Evolutionary conservation across 2,888 invertebrate species (phyloP).

Genomic region (Plebejus anna): DNA sequence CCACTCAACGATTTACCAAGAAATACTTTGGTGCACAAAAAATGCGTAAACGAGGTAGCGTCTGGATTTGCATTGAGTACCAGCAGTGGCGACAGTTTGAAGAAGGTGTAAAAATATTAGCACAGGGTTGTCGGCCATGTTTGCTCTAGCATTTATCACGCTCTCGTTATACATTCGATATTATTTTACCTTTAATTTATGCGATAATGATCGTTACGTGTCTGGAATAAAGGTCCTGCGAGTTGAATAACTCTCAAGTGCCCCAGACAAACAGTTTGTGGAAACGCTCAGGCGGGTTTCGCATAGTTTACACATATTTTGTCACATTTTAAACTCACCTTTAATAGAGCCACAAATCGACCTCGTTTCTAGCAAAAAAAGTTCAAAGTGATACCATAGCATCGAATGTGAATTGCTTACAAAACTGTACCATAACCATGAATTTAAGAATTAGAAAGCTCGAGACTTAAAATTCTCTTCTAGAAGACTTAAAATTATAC

Average conservation of each 20-base stretch:
- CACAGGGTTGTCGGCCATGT: slow-evolving; percentile 56
- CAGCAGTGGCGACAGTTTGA: slow-evolving; percentile 46
- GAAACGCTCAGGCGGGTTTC: slow-evolving; percentile 4
- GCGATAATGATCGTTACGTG: not conserved
- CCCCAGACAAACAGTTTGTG: not conserved
- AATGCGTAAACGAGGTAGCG: slow-evolving; percentile 25
- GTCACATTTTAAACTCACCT: not conserved
- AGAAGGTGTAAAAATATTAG: slow-evolving; percentile 55
- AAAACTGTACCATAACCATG: no score
- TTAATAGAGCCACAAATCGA: not conserved
- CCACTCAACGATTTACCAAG: not conserved
- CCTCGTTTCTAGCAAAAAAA: not conserved
- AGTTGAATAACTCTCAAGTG: not conserved
- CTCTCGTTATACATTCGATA: slow-evolving; percentile 55
- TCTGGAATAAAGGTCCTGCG: not conserved
- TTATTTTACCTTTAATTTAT: slow-evolving; percentile 36
- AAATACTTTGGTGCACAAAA: slow-evolving; percentile 4
- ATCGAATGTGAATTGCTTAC: no score
- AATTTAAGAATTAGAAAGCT: no score
- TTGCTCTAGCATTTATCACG: slow-evolving; percentile 63
- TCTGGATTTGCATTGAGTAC: slow-evolving; percentile 16
- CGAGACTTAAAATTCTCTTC: no score
- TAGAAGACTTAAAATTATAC: no score
- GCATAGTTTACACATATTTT: slow-evolving; percentile 5
- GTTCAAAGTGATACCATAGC: slow-evolving; percentile 35